Conservation (phyloP, 2,888 invertebrate genomes). For the Eledona agricola region DNA sequence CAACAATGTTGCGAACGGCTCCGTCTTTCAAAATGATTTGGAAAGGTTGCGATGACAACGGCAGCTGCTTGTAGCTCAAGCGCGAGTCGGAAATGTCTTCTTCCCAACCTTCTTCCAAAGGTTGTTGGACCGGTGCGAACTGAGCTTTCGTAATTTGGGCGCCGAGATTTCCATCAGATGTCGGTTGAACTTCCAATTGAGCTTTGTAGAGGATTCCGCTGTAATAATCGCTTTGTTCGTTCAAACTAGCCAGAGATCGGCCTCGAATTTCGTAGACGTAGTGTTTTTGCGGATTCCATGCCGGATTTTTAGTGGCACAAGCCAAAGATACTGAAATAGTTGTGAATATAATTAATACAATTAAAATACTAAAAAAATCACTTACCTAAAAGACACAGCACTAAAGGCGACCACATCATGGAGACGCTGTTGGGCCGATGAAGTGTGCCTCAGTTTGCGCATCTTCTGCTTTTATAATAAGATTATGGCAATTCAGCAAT, state of each 20-base stretch:
- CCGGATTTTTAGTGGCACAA: constrained; percentile 56
- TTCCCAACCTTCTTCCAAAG: constrained; percentile 65
- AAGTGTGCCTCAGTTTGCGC: constrained; percentile 41
- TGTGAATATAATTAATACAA: constrained; percentile 2
- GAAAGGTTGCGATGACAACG: constrained; percentile 68
- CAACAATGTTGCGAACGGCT: constrained; percentile 67
- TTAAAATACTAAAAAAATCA: constrained; percentile 37
- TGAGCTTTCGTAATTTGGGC: constrained; percentile 64
- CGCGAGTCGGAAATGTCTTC: constrained; percentile 62
- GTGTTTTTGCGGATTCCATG: constrained; percentile 68
- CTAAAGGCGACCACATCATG: constrained; percentile 59
- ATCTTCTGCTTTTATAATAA: constrained; percentile 40
- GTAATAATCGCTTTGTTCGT: constrained; percentile 66
- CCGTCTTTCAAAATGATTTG: constrained; percentile 71
- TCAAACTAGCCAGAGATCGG: constrained; percentile 68
- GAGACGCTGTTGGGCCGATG: constrained; percentile 40
- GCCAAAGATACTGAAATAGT: constrained; percentile 54
- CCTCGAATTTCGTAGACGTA: constrained; percentile 69
- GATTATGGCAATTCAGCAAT: constrained; percentile 40
- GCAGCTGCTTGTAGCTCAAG: constrained; percentile 66
- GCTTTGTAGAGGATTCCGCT: constrained; percentile 68
- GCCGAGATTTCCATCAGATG: constrained; percentile 61
- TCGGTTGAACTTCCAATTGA: constrained; percentile 66
- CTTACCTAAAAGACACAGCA: constrained; percentile 59
- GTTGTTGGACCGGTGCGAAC: constrained; percentile 63